These are phyloP conservation scores for Chorisops tibialis DNA, from an alignment of 2,888 invertebrate genomes.

Conservation along the genomic window DNA sequence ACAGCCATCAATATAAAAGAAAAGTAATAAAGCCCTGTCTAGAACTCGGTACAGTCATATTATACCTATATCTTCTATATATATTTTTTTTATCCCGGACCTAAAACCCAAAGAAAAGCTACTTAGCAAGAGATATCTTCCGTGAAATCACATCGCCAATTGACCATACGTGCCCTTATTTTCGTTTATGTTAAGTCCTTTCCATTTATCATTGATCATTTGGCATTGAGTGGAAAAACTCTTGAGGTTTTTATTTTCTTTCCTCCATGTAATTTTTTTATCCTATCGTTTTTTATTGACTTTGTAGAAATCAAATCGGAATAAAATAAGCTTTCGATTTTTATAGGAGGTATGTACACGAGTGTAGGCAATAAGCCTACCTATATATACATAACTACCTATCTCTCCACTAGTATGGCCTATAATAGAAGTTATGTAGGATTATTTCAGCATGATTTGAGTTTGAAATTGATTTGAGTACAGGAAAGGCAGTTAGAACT, in stretches of 20 bases:
- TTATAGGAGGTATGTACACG: neutral
- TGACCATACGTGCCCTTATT: conserved; percentile 24
- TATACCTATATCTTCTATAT: no score
- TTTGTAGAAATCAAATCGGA: conserved; percentile 9
- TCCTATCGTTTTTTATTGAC: conserved; percentile 16
- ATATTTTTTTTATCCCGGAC: no score
- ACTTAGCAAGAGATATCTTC: conserved; percentile 22
- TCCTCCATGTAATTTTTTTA: neutral
- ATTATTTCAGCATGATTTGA: conserved; percentile 23
- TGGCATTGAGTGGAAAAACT: neutral
- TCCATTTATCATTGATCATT: conserved; percentile 23
- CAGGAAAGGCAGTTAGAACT: no score
- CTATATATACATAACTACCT: neutral
- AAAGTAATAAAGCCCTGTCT: no score
- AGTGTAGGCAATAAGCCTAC: no score
- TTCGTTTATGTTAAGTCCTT: conserved; percentile 19
- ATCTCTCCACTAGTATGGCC: neutral
- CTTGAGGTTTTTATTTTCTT: neutral
- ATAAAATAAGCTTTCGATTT: conserved; percentile 25
- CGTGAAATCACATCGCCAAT: conserved; percentile 26
- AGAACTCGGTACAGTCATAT: no score
- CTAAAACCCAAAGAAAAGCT: conserved; percentile 16
- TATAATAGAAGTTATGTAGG: conserved; percentile 3
- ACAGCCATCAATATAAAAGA: no score
- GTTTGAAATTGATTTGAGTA: neutral